Conservation (phyloP, 2,888 invertebrate species). For the Aleiodes alternator region DNA sequence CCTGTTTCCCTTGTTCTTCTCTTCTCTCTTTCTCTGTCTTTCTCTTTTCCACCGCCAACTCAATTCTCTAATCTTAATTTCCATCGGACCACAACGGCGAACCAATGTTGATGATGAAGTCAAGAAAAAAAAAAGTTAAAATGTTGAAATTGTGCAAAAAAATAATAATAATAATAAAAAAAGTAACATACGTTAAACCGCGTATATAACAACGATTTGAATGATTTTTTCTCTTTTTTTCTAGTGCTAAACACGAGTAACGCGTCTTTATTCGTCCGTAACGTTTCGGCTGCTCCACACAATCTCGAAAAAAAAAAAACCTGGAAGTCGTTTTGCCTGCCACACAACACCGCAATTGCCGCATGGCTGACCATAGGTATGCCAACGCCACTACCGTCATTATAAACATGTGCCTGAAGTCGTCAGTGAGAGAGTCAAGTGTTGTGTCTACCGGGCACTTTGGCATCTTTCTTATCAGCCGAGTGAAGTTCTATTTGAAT, state of each 20-base stretch:
- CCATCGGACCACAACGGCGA: slow-evolving; percentile 24
- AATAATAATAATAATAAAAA: too few relatives aligned
- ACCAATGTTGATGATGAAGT: slow-evolving; percentile 7
- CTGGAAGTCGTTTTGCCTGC: slow-evolving; percentile 61
- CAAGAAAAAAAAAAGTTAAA: too few relatives aligned
- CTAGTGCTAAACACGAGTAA: slow-evolving; percentile 38
- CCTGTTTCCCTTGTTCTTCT: not conserved
- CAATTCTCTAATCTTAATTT: slow-evolving; percentile 47
- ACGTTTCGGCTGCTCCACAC: not conserved
- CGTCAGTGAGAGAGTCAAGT: slow-evolving; percentile 26
- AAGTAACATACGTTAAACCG: too few relatives aligned
- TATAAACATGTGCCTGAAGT: slow-evolving; percentile 30
- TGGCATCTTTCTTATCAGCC: slow-evolving; percentile 2
- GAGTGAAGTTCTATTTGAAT: not conserved
- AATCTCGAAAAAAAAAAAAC: slow-evolving; percentile 52
- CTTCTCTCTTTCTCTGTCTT: too few relatives aligned
- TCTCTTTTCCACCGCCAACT: not conserved
- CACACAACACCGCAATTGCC: slow-evolving; percentile 57
- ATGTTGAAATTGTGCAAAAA: too few relatives aligned
- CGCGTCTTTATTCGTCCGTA: slow-evolving; percentile 45
- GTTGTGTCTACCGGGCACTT: not conserved
- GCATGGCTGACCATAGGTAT: slow-evolving; percentile 69
- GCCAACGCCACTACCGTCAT: slow-evolving; percentile 60
- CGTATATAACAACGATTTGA: slow-evolving; percentile 24
- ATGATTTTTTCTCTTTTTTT: slow-evolving; percentile 4